Conservation (phyloP, 2,113 vertebrate genomes). For the Oreochromis niloticus region DNA sequence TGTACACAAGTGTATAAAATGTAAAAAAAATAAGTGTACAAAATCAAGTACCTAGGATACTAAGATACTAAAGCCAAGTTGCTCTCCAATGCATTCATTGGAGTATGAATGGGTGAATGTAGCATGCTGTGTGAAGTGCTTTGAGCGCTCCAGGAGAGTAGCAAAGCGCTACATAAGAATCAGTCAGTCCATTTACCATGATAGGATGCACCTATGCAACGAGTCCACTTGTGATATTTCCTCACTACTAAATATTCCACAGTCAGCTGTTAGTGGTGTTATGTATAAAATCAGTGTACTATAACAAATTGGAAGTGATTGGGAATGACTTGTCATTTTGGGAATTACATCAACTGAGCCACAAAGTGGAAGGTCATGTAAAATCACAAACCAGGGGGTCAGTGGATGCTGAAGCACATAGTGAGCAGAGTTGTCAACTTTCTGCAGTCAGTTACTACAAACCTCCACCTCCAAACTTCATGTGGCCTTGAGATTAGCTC, state of each 20-base stretch:
- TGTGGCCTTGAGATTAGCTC: not conserved
- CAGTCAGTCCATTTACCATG: not conserved
- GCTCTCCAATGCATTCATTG: not conserved
- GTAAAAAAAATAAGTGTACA: not conserved
- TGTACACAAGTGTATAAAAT: not conserved
- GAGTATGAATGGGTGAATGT: not conserved
- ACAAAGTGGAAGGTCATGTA: not conserved
- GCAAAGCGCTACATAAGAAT: not conserved
- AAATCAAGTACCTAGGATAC: not conserved
- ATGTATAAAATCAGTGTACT: not conserved
- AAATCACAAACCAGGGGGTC: not conserved
- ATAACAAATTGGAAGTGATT: not conserved
- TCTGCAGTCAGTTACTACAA: not conserved
- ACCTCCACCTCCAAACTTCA: not conserved
- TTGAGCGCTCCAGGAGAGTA: rapidly evolving
- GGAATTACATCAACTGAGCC: not conserved
- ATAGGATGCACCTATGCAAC: not conserved
- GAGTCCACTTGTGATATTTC: not conserved
- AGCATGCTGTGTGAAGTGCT: not conserved
- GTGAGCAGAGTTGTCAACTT: not conserved
- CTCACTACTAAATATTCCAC: not conserved
- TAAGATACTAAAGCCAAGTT: not conserved
- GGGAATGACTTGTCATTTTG: not conserved
- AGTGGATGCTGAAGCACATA: not conserved
- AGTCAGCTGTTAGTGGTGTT: not conserved